Conservation (phyloP, 2,113 vertebrate genomes). For the Spermophilus dauricus region DNA sequence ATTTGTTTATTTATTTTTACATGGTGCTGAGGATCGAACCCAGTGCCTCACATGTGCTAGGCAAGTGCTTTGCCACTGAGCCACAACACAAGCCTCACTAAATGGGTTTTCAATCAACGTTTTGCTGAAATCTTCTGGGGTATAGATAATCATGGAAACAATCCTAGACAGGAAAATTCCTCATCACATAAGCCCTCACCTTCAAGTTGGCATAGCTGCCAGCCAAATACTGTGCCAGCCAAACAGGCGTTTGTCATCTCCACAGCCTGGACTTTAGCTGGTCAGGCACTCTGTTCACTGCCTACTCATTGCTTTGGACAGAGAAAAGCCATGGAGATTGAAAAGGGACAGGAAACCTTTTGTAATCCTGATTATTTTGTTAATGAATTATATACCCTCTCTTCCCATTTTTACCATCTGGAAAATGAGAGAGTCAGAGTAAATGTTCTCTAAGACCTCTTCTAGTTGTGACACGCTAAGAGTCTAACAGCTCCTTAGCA, state of each 20-base stretch:
- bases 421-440: not conserved
- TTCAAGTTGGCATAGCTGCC: not conserved
- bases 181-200: not conserved
- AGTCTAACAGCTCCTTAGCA: not conserved
- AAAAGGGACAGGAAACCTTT: not conserved
- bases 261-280: not conserved
- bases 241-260: not conserved
- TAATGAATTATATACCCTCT: not conserved
- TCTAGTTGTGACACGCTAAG: not conserved
- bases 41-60: no score
- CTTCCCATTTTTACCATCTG: not conserved
- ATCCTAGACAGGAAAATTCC: conserved; percentile 15
- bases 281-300: not conserved
- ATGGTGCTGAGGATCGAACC: no score
- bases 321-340: not conserved
- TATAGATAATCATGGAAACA: conserved; percentile 17
- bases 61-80: no score
- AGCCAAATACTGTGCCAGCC: not conserved
- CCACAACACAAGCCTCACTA: no score
- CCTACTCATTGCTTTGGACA: not conserved
- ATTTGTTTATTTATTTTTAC: no score
- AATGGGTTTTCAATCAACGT: not conserved
- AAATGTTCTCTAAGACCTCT: not conserved
- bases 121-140: conserved; percentile 18
- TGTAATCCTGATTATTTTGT: conserved; percentile 19